Evolutionary conservation across 2,888 invertebrate genomes (phyloP).

Genomic region (Sinelater perroti): DNA sequence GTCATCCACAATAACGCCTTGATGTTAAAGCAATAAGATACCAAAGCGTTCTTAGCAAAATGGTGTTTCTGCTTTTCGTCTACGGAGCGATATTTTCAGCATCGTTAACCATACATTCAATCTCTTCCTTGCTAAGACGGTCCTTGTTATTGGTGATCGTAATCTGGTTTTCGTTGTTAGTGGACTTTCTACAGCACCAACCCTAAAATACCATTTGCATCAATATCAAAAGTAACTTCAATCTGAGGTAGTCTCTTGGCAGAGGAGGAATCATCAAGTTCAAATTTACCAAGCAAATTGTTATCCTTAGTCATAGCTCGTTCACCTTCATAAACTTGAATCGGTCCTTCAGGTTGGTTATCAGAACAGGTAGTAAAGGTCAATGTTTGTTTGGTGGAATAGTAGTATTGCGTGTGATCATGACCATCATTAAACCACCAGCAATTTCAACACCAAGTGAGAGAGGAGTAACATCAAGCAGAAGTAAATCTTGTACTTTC

Average conservation of each 20-base stretch:
- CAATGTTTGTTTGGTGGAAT: slow-evolving; percentile 96
- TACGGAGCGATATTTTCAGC: slow-evolving; percentile 90
- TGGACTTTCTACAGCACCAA: no score
- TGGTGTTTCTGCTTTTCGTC: slow-evolving; percentile 84
- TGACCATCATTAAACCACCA: slow-evolving; percentile 93
- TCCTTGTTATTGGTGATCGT: slow-evolving; percentile 94
- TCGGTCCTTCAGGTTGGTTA: slow-evolving; percentile 95
- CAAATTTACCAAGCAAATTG: slow-evolving; percentile 95
- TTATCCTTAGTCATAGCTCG: slow-evolving; percentile 96
- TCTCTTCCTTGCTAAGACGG: slow-evolving; percentile 91
- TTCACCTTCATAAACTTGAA: slow-evolving; percentile 93
- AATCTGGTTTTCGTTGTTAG: slow-evolving; percentile 90
- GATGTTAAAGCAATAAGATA: slow-evolving; percentile 94
- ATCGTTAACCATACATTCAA: slow-evolving; percentile 92
- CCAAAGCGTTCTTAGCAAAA: slow-evolving; percentile 85
- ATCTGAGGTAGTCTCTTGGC: slow-evolving; percentile 87
- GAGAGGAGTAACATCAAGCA: slow-evolving; percentile 92
- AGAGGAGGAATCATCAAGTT: slow-evolving; percentile 96
- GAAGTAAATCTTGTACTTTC: slow-evolving; percentile 88
- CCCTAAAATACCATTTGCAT: slow-evolving; percentile 97
- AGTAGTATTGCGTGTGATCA: slow-evolving; percentile 97
- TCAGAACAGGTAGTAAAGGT: slow-evolving; percentile 97
- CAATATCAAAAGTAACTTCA: slow-evolving; percentile 88
- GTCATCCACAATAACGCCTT: slow-evolving; percentile 95
- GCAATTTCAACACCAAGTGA: slow-evolving; percentile 92